Percentiles rank a stretch among this genome's conserved stretches.
Evolutionary conservation across 64 coral and sea anemone species (phyloP).

Genomic region (Dendrophyllia cribrosa): DNA sequence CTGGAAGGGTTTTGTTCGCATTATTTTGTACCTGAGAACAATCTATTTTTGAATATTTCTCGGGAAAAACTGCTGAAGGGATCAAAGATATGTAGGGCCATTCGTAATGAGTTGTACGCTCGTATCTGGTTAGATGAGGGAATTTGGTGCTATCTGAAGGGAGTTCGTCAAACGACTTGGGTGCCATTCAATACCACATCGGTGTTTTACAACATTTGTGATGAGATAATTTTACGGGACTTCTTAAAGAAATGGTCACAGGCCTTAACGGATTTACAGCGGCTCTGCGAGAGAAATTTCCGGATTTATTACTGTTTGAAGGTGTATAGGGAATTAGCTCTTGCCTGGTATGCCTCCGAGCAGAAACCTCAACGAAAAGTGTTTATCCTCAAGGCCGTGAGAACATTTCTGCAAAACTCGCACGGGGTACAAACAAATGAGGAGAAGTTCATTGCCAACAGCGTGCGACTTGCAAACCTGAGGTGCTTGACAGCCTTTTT

Average conservation of each 20-base stretch:
- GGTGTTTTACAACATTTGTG: slow-evolving; percentile 1
- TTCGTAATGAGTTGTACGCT: slow-evolving; percentile 5
- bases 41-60: background rate
- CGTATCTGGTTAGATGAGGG: slow-evolving; percentile 7
- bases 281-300: slow-evolving; percentile 10
- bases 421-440: background rate
- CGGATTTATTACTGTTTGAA: slow-evolving; percentile 22
- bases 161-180: background rate
- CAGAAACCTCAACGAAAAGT: background rate
- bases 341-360: slow-evolving; percentile 9
- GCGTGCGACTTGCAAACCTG: slow-evolving; percentile 1
- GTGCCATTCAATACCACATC: background rate
- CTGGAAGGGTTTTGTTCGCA: slow-evolving; percentile 12
- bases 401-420: slow-evolving; percentile 7
- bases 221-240: background rate
- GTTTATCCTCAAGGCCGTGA: slow-evolving; percentile 6
- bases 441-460: slow-evolving; percentile 18
- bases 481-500: slow-evolving; percentile 9
- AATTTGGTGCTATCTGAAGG: slow-evolving; percentile 17
- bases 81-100: background rate
- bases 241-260: background rate
- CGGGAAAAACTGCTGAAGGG: slow-evolving; percentile 4
- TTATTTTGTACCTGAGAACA: slow-evolving; percentile 25
- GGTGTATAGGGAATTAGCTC: slow-evolving; percentile 18
- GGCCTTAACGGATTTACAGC: background rate